Conservation (phyloP, 2,113 vertebrate genomes). For the Amphiprion ocellaris region DNA sequence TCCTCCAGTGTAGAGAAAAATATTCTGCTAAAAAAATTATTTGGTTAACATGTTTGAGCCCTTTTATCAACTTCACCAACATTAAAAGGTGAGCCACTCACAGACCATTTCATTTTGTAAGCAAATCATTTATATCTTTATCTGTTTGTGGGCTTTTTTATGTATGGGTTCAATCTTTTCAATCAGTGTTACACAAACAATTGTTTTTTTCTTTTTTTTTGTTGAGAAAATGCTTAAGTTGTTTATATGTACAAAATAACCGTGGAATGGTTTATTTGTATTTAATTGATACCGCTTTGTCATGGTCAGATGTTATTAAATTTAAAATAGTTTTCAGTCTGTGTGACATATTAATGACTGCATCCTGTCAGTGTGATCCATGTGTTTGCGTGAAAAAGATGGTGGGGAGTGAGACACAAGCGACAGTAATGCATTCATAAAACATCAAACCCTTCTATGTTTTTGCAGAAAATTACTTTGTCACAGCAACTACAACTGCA, state of each 20-base stretch:
- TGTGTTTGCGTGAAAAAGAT: background rate
- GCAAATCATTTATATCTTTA: no score
- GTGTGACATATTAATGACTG: background rate
- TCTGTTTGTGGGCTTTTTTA: background rate
- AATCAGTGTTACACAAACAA: background rate
- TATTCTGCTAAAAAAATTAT: conserved; percentile 7
- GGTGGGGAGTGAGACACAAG: background rate
- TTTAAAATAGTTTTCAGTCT: conserved; percentile 23
- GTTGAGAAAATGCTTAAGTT: conserved; percentile 39
- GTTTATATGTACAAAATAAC: conserved; percentile 78
- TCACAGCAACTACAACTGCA: no score
- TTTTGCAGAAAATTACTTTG: no score
- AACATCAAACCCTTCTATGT: no score
- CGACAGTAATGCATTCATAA: no score
- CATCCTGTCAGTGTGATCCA: background rate
- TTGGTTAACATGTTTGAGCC: conserved; percentile 1
- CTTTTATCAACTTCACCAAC: background rate
- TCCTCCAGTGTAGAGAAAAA: conserved; percentile 9
- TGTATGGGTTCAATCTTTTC: background rate
- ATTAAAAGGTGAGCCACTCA: no score
- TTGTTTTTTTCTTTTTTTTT: conserved; percentile 9
- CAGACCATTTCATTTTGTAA: no score
- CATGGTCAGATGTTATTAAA: conserved; percentile 63
- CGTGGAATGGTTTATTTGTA: conserved; percentile 53
- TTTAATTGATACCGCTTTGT: conserved; percentile 46